Evolutionary conservation across 2,888 invertebrate species (phyloP).

Genomic region (Eupithecia tripunctaria): DNA sequence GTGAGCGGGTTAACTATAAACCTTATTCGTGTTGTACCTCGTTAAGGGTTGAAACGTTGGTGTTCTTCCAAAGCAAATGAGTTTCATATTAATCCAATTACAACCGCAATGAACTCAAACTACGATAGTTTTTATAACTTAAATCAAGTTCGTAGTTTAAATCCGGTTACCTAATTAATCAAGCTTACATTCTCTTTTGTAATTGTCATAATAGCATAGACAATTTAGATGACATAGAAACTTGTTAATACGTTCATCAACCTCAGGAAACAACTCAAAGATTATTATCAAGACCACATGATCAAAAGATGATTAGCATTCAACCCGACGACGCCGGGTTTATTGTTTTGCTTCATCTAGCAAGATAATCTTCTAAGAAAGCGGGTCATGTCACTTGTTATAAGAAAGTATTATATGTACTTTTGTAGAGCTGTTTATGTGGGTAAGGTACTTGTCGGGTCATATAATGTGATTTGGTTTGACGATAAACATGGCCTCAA

Average conservation of each 20-base stretch:
- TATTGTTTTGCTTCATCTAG: conserved; percentile 27
- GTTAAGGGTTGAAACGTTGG: too few species aligned
- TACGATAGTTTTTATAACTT: too few species aligned
- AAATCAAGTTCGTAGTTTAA: not conserved
- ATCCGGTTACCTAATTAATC: conserved; percentile 9
- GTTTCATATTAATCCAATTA: too few species aligned
- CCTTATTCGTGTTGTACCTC: too few species aligned
- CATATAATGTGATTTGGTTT: not conserved
- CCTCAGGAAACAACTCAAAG: not conserved
- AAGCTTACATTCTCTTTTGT: conserved; percentile 2
- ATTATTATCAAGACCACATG: conserved; percentile 11
- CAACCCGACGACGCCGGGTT: conserved; percentile 5
- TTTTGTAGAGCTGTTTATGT: conserved; percentile 8
- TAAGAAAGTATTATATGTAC: conserved; percentile 27
- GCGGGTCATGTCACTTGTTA: conserved; percentile 28
- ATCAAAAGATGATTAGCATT: conserved; percentile 22
- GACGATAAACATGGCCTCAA: not conserved
- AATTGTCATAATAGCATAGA: not conserved
- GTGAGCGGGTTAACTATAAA: too few species aligned
- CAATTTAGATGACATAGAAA: not conserved
- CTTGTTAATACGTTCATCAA: conserved; percentile 4
- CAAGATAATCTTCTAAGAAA: conserved; percentile 35
- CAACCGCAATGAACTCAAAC: too few species aligned
- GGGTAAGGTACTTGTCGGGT: conserved; percentile 2
- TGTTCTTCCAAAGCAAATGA: too few species aligned